phyloP scores from a whole-genome alignment of 1,140 invertebrate species.

The Eurytemora carolleeae region DNA sequence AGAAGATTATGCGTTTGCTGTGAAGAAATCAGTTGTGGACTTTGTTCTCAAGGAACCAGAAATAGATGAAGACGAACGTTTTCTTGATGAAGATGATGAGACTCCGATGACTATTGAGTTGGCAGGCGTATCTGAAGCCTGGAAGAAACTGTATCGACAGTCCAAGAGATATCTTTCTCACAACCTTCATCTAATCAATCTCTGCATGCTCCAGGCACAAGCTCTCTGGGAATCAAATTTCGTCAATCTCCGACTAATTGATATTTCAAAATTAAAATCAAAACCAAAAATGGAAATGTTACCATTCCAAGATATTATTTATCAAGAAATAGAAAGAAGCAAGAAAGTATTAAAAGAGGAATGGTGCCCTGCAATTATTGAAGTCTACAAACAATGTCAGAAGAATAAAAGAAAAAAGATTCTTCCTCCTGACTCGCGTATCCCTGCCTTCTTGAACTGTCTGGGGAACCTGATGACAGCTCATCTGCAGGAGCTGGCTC shows the following conservation, averaged over 20 bases:
- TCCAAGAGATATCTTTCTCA: slow-evolving; percentile 31
- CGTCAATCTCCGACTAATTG: slow-evolving; percentile 34
- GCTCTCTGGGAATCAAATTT: slow-evolving; percentile 25
- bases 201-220: slow-evolving; percentile 53
- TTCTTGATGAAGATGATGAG: slow-evolving; percentile 25
- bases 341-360: slow-evolving; percentile 28
- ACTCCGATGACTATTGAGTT: slow-evolving; percentile 36
- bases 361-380: slow-evolving; percentile 29
- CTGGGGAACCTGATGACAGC: slow-evolving; percentile 64
- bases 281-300: slow-evolving; percentile 30
- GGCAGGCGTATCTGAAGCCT: slow-evolving; percentile 39
- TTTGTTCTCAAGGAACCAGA: slow-evolving; percentile 37
- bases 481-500: slow-evolving; percentile 52
- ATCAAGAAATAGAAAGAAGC: slow-evolving; percentile 32
- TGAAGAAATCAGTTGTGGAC: slow-evolving; percentile 70
- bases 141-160: slow-evolving; percentile 32
- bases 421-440: slow-evolving; percentile 37
- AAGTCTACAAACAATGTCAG: slow-evolving; percentile 37
- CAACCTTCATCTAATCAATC: slow-evolving; percentile 55
- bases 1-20: slow-evolving; percentile 55
- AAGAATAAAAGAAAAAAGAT: slow-evolving; percentile 52
- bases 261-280: slow-evolving; percentile 30
- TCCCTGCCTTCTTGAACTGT: slow-evolving; percentile 59
- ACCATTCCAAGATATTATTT: slow-evolving; percentile 32
- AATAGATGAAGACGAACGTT: slow-evolving; percentile 14